These are phyloP conservation scores for Apotomis capreana DNA, from an alignment of 2,888 invertebrate species.

Conservation along the genomic window DNA sequence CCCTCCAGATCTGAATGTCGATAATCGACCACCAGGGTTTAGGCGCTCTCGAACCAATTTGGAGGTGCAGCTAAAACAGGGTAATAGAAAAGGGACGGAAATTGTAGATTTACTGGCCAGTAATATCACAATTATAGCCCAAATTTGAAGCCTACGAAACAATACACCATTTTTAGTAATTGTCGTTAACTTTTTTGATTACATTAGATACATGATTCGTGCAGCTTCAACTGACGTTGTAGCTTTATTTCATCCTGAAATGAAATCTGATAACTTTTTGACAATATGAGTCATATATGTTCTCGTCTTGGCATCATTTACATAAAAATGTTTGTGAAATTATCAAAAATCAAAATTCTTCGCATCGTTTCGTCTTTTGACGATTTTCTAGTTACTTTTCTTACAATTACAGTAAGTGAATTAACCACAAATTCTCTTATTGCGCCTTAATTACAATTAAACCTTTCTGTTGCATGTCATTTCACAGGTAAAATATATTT, in stretches of 20 bases:
- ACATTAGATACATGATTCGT: constrained; percentile 24
- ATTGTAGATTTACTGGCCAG: constrained; percentile 33
- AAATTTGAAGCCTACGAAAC: constrained; percentile 16
- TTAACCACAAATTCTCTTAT: constrained; percentile 49
- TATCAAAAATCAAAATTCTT: no score
- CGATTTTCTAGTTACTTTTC: constrained; percentile 51
- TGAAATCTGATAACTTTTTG: no score
- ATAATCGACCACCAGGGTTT: constrained; percentile 52
- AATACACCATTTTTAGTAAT: constrained; percentile 20
- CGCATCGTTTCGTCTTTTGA: no score
- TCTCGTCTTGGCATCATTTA: no score
- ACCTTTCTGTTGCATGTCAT: not conserved
- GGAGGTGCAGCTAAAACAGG: constrained; percentile 44
- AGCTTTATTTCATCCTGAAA: constrained; percentile 4
- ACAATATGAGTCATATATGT: no score
- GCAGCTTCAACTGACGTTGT: constrained; percentile 11
- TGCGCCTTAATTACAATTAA: constrained; percentile 43
- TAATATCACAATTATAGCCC: constrained; percentile 27
- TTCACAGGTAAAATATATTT: not conserved
- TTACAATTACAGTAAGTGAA: constrained; percentile 8
- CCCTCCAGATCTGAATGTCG: constrained; percentile 55
- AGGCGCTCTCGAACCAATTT: constrained; percentile 49
- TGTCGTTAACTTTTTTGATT: constrained; percentile 14
- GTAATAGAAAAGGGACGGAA: constrained; percentile 39
- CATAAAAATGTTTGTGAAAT: no score